Evolutionary conservation across 2,797 vertebrate genomes (phyloP), one percentile per base, ranked within the genome.

Genomic region (Trematomus bernacchii): DNA sequence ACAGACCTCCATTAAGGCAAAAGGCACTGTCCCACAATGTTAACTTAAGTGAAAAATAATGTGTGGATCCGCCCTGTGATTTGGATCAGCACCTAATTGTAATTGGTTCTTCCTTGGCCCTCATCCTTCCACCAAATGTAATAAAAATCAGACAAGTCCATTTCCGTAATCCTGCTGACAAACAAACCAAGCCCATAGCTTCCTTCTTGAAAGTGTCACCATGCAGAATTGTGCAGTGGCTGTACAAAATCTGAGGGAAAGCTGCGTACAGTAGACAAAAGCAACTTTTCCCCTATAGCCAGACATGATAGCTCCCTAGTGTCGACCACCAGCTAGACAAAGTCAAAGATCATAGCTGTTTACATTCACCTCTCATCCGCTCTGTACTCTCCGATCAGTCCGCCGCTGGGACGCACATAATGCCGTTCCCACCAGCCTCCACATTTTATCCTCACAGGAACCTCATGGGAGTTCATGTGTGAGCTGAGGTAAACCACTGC

Each of bases 261-360:
- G 61, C 23, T 15, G 37, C 46, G 30, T 16, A 40, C 70, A 18
- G 53, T 33, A 53, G 33, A 54, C 43, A 13, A 70, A 58, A 72
- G 33, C 1, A 3, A 40, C 60, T 52, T 82, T 85, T 72, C 71
- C 85, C 89, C 88, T 86, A 89, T 87, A 59, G 59, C 77, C 78
- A 73, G 79, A 77, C 80, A 14, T 6, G 76, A 82, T 80, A 43
- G 77, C 83, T 88, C 83, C 80, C 53, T 51, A 62, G 73, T 70
- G 80, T 63, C 78, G 92, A 92, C 92, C 91, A 89, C 86, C 92
- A 88, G 89, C 89, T 84, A 81, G 85, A 87, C 53, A 52, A 73
- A 89, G 92, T 93, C 90, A 93, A 87, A 93, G 92, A 91, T 91
- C 90, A 87, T 44, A 65, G 66, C 73, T 89, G 93, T 95, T 95